phyloP scores from a whole-genome alignment of 2,113 vertebrate species.

The Oncorhynchus kisutch region DNA sequence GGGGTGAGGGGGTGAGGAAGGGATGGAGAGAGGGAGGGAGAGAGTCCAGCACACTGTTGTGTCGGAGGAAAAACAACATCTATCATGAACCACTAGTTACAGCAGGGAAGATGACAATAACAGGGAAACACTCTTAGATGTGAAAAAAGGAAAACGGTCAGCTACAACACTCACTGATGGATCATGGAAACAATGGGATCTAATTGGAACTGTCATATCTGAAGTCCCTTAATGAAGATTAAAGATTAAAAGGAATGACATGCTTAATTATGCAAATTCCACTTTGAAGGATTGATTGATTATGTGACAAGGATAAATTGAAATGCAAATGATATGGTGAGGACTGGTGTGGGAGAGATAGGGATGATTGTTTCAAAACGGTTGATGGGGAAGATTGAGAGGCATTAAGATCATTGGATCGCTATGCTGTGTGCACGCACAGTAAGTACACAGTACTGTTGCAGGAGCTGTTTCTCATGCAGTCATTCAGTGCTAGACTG shows the following conservation, averaged over 20 bases:
- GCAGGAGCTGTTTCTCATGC: not conserved
- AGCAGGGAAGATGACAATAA: not conserved
- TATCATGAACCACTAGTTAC: not conserved
- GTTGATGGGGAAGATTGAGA: not conserved
- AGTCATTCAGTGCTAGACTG: conserved; percentile 5
- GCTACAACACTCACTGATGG: not conserved
- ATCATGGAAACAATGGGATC: not conserved
- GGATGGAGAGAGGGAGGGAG: not conserved
- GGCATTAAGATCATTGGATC: conserved; percentile 22
- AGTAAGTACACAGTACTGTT: too few relatives aligned
- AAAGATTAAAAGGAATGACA: not conserved
- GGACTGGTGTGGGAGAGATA: conserved; percentile 9
- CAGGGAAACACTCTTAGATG: not conserved
- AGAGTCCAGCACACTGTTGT: not conserved
- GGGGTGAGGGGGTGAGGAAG: too few relatives aligned
- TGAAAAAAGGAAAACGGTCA: not conserved
- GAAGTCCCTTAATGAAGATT: not conserved
- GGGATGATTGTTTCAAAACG: conserved; percentile 9
- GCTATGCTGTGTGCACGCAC: not conserved
- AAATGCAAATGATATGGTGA: conserved; percentile 8
- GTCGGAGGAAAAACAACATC: not conserved
- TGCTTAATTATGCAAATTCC: not conserved
- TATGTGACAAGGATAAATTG: not conserved
- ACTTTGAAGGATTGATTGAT: not conserved
- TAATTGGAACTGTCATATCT: conserved; percentile 3